phyloP scores from a whole-genome alignment of 1,140 invertebrate genomes.

The Bombus polaris region DNA sequence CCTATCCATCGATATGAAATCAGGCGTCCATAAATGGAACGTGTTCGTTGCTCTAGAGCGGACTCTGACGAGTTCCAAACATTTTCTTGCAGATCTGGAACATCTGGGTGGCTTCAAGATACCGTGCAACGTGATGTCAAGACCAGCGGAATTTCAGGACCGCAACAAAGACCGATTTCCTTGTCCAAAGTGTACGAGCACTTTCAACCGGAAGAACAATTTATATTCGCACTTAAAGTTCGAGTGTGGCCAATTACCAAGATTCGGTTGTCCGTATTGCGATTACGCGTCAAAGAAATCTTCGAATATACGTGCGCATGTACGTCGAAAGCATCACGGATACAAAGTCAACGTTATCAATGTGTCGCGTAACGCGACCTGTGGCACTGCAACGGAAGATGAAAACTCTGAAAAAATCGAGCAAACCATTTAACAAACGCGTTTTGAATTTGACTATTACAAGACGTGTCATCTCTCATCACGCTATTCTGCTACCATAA shows the following conservation, averaged over 20 bases:
- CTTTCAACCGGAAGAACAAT: conserved; percentile 85
- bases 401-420: neutral
- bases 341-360: conserved; percentile 55
- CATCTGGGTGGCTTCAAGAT: conserved; percentile 52
- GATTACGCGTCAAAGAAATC: conserved; percentile 81
- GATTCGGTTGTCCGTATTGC: conserved; percentile 84
- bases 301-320: conserved; percentile 80
- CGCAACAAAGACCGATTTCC: conserved; percentile 80
- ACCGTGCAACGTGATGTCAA: conserved; percentile 15
- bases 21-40: neutral
- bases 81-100: conserved; percentile 68
- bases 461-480: neutral
- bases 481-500: neutral
- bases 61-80: conserved; percentile 44
- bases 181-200: conserved; percentile 85
- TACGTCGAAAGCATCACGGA: conserved; percentile 72
- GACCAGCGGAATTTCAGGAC: neutral
- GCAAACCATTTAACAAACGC: neutral
- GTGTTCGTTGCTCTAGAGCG: neutral
- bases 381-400: neutral
- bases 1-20: neutral
- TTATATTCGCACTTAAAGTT: conserved; percentile 84
- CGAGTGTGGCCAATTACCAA: conserved; percentile 85
- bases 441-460: neutral
- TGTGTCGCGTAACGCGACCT: neutral